phyloP scores from a whole-genome alignment of 1,140 invertebrate genomes.

The Fopius arisanus region DNA sequence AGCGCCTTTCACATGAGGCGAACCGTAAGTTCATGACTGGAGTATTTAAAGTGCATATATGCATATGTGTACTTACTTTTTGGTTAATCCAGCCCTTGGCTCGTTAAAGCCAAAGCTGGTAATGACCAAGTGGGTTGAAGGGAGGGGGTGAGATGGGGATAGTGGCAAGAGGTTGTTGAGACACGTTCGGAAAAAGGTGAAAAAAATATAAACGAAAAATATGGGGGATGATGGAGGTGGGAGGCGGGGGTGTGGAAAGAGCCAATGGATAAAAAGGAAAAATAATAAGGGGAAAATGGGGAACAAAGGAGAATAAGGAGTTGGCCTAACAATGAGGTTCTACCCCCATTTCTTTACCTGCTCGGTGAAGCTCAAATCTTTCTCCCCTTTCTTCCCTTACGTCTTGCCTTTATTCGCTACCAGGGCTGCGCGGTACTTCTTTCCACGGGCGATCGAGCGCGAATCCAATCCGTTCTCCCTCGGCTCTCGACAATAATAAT shows the following conservation, averaged over 20 bases:
- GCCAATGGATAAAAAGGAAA: slow-evolving; percentile 27
- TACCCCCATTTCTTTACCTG: slow-evolving; percentile 39
- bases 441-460: slow-evolving; percentile 46
- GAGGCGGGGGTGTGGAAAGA: not conserved
- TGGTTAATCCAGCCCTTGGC: not conserved
- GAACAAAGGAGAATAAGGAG: slow-evolving; percentile 18
- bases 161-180: slow-evolving; percentile 17
- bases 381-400: slow-evolving; percentile 26
- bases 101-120: slow-evolving; percentile 21
- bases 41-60: not conserved
- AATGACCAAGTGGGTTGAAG: slow-evolving; percentile 10
- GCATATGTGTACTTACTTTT: not conserved
- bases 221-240: not conserved
- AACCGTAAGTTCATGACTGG: not conserved
- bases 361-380: slow-evolving; percentile 42
- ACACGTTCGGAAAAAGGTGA: not conserved
- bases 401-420: not conserved
- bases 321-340: slow-evolving; percentile 42
- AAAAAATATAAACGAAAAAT: not conserved
- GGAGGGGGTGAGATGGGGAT: not conserved
- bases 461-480: slow-evolving; percentile 40
- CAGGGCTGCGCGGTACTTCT: slow-evolving; percentile 34
- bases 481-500: slow-evolving; percentile 42
- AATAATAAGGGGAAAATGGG: slow-evolving; percentile 13
- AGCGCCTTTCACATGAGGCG: not conserved